Conservation (phyloP, 2,888 invertebrate genomes). For the Sphaerophoria rueppellii region DNA sequence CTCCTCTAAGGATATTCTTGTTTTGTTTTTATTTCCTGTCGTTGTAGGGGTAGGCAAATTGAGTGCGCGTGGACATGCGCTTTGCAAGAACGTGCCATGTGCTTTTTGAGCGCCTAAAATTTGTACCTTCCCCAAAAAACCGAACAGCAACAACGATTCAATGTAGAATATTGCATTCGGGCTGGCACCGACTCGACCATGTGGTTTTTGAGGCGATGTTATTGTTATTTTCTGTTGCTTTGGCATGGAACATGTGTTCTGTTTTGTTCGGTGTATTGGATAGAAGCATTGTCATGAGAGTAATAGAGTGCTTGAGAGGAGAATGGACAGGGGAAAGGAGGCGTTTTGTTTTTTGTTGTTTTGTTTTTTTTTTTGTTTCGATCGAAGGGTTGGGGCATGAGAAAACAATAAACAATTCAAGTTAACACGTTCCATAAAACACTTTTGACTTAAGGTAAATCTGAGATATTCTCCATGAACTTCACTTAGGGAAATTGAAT, state of each 20-base stretch:
- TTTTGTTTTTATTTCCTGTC: constrained; percentile 58
- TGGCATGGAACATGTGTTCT: constrained; percentile 57
- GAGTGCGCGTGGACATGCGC: constrained; percentile 69
- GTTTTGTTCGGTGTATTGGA: neutral
- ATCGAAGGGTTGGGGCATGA: constrained; percentile 24
- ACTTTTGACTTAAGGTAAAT: constrained; percentile 71
- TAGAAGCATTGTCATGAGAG: constrained; percentile 32
- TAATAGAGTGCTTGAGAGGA: constrained; percentile 61
- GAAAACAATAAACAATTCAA: constrained; percentile 69
- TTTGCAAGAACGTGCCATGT: constrained; percentile 57
- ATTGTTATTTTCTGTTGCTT: constrained; percentile 41
- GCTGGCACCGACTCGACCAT: constrained; percentile 35
- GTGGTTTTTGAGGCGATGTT: constrained; percentile 49
- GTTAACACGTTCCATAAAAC: constrained; percentile 72
- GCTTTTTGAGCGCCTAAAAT: constrained; percentile 73
- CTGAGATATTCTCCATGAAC: constrained; percentile 67
- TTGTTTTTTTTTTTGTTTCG: neutral
- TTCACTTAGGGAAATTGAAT: constrained; percentile 73
- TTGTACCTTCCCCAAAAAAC: constrained; percentile 72
- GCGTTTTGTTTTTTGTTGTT: constrained; percentile 10
- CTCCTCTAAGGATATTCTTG: constrained; percentile 46
- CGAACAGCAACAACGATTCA: constrained; percentile 56
- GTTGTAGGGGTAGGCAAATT: constrained; percentile 64
- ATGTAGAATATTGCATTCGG: constrained; percentile 18
- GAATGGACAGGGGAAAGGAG: constrained; percentile 21